Conservation (phyloP, 2,113 vertebrate species). For the Tetrax tetrax region DNA sequence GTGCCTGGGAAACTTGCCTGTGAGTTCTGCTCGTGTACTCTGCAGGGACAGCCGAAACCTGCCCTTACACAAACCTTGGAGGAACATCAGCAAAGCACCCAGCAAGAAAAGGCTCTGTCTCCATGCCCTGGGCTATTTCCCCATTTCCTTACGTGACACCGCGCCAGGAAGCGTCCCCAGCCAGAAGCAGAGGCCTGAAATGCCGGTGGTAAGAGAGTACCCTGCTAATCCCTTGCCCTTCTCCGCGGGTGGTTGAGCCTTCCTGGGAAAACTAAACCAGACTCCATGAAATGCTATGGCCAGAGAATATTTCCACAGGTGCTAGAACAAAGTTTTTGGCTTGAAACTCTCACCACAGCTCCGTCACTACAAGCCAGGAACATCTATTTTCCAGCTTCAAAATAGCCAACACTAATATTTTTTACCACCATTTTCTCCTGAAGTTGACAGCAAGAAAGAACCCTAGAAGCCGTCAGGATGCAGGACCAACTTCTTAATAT, state of each 20-base stretch:
- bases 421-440: background rate
- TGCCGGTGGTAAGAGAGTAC: background rate
- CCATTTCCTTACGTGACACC: background rate
- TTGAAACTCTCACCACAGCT: background rate
- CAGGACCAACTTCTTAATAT: background rate
- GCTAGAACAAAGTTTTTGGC: background rate
- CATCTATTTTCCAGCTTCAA: background rate
- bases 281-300: background rate
- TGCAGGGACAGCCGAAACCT: background rate
- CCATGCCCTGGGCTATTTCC: background rate
- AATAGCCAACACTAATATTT: background rate
- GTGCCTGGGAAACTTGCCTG: background rate
- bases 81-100: background rate
- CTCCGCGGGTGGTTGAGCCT: background rate
- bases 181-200: background rate
- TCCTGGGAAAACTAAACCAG: background rate
- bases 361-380: background rate
- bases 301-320: background rate
- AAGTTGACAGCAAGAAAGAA: background rate
- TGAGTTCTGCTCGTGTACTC: background rate
- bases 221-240: background rate
- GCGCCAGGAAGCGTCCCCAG: background rate
- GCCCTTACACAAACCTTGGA: background rate
- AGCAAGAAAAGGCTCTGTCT: background rate
- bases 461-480: background rate